Conservation (phyloP, 1,140 invertebrate species). For the Atta texana region DNA sequence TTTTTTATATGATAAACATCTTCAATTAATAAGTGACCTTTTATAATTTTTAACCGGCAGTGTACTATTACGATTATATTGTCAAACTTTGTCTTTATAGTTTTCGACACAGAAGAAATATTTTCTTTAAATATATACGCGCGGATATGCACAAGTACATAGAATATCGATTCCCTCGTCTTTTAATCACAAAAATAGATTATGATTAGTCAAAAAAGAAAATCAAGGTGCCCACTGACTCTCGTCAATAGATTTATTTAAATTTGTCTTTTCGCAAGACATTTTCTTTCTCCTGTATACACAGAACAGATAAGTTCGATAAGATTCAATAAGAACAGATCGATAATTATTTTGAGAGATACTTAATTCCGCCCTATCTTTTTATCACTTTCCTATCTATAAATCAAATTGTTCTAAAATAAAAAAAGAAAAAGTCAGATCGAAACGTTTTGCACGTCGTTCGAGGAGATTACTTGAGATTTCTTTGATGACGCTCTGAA, state of each 20-base stretch:
- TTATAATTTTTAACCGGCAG: too few species aligned
- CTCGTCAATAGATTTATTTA: slow-evolving; percentile 10
- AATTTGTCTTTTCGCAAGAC: slow-evolving; percentile 6
- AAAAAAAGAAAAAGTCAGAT: slow-evolving; percentile 7
- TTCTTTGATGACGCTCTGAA: slow-evolving; percentile 31
- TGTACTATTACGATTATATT: neutral
- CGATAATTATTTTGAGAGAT: slow-evolving; percentile 45
- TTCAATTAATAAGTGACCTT: too few species aligned
- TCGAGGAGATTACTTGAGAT: slow-evolving; percentile 35
- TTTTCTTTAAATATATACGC: neutral
- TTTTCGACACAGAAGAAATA: neutral
- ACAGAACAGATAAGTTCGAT: slow-evolving; percentile 26
- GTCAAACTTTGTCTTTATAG: neutral
- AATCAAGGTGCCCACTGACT: slow-evolving; percentile 13
- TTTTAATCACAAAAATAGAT: neutral
- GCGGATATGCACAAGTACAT: neutral
- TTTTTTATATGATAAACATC: too few species aligned
- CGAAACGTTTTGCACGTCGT: slow-evolving; percentile 26
- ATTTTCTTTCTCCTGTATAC: neutral
- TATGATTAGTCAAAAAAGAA: neutral
- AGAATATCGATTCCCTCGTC: neutral
- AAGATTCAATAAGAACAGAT: slow-evolving; percentile 22
- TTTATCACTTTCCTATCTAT: slow-evolving; percentile 2
- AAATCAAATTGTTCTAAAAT: slow-evolving; percentile 34
- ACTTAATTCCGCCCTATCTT: neutral